Evolutionary conservation across 2,113 vertebrate genomes (phyloP), one percentile per base, ranked within the genome.

Genomic region (Bucco capensis): DNA sequence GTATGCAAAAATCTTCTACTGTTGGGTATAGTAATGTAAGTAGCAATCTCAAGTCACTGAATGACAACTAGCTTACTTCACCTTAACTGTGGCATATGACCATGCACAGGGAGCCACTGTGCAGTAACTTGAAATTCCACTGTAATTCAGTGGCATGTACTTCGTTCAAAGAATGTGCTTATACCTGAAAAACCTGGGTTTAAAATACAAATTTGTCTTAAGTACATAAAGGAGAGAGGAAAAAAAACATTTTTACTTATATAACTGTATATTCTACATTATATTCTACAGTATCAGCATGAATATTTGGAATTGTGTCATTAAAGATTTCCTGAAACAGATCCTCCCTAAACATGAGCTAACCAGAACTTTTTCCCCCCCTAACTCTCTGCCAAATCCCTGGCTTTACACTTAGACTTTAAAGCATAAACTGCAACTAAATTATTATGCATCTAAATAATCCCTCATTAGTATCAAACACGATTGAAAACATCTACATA

Each of bases 91-190:
- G 14, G 33, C 12, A 28, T 31, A 35, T 4, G 19, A 66, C 42
- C 0, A 0, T 12, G 31, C 72, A 77, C 6, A 27, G 2, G 21
- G 50, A 64, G 40, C 19, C 50, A 62, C 58, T 17, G 50, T 0
- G 0, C 28, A 80, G 12, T 12, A 31, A 77, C 62, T 10, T 54
- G 38, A 93, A 65, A 81, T 50, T 27, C 28, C 56, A 22, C 56
- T 42, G 28, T 25, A 75, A 67, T 35, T 49, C 57, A 85, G 46
- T 10, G 6, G 6, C 12, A 75, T 14, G 10, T 33, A 50, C 46
- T 80, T 83, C 33, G 14, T 35, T 61, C 33, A 64, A 70, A 71
- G 28, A 58, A 67, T 5, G 12, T 38, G 27, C 31, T 77, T 77
- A 83, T 51, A 80, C 35, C 15, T 6, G 6, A 1, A 35, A 73